Evolutionary conservation across 1,140 invertebrate species (phyloP).

Genomic region (Meloidogyne exigua): DNA sequence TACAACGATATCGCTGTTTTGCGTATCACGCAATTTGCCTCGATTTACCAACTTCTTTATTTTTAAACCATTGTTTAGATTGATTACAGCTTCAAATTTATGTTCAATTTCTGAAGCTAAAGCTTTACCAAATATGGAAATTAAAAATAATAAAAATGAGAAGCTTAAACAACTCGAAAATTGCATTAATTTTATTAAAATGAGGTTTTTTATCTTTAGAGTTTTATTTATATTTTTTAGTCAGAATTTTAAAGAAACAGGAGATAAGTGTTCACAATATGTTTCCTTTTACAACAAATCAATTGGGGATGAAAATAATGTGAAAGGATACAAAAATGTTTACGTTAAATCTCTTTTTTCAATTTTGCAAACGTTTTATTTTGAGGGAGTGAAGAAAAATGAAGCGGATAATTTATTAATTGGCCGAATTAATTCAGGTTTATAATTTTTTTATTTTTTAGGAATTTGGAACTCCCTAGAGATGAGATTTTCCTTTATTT

Average conservation of each 20-base stretch:
- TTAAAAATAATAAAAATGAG: constrained; percentile 1
- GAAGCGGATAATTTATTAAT: background rate
- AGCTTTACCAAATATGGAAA: background rate
- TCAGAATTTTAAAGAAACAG: background rate
- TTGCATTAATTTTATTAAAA: background rate
- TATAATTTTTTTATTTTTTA: background rate
- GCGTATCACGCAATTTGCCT: background rate
- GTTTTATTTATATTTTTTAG: no score
- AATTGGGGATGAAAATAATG: background rate
- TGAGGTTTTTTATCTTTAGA: background rate
- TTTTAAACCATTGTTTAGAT: background rate
- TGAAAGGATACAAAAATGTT: background rate
- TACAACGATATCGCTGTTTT: background rate
- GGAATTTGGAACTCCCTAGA: background rate
- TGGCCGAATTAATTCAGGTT: background rate
- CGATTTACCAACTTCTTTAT: background rate
- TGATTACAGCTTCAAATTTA: background rate
- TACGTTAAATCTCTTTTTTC: background rate
- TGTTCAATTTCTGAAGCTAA: background rate
- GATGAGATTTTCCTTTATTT: background rate
- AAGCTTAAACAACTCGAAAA: constrained; percentile 1
- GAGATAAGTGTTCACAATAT: background rate
- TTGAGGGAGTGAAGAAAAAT: background rate
- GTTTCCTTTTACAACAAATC: background rate
- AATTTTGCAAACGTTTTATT: background rate